A percentile compares a stretch with the other conserved stretches of the same genome.
Conservation (phyloP, 2,888 invertebrate genomes). For the Sepiola atlantica region DNA sequence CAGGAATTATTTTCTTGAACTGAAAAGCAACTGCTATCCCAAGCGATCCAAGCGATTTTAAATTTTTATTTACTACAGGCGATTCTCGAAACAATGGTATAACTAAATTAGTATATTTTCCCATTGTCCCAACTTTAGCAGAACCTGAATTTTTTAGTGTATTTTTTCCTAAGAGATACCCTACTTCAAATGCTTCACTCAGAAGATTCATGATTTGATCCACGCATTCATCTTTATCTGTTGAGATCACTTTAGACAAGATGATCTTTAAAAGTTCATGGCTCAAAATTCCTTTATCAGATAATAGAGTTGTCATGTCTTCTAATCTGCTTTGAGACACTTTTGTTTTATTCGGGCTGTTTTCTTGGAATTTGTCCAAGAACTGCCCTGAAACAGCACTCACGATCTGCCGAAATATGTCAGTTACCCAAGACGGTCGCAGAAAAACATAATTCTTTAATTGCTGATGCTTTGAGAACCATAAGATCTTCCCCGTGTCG, state of each 20-base stretch:
- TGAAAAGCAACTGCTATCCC: neutral
- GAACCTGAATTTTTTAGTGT: constrained; percentile 50
- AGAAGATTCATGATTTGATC: constrained; percentile 59
- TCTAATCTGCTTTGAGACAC: constrained; percentile 63
- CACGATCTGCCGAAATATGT: constrained; percentile 66
- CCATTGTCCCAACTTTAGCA: neutral
- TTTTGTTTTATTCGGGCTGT: constrained; percentile 61
- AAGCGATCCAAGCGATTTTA: neutral
- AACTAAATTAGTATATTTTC: neutral
- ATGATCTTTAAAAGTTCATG: constrained; percentile 67
- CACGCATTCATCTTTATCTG: constrained; percentile 61
- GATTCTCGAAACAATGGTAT: neutral
- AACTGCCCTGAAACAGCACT: constrained; percentile 64
- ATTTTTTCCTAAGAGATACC: constrained; percentile 64
- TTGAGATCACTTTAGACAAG: constrained; percentile 60
- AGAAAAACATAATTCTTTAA: constrained; percentile 67
- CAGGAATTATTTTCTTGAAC: constrained; percentile 40
- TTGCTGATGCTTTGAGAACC: constrained; percentile 65
- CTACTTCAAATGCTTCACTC: constrained; percentile 65
- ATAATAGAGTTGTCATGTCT: constrained; percentile 60
- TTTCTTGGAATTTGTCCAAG: constrained; percentile 63
- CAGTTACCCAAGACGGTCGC: constrained; percentile 71
- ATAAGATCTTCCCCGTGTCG: constrained; percentile 69
- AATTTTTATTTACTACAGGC: neutral
- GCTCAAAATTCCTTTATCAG: constrained; percentile 66